A percentile compares a stretch with the other conserved stretches of the same genome.
Conservation (phyloP, 2,113 vertebrate species). For the Conger conger region DNA sequence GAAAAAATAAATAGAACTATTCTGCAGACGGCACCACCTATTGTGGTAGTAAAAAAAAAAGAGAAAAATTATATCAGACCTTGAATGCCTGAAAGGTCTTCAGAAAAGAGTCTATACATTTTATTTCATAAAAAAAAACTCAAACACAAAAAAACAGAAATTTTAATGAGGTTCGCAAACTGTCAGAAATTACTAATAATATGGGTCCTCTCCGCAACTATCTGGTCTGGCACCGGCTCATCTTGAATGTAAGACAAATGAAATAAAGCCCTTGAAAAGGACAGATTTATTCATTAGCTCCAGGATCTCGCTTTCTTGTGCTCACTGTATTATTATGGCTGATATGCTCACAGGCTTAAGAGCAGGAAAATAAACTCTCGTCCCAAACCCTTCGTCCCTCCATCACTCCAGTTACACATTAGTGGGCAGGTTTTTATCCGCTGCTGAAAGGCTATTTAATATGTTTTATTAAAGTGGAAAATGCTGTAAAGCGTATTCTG, state of each 20-base stretch:
- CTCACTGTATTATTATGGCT: background rate
- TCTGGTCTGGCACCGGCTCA: constrained; percentile 57
- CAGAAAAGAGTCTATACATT: constrained; percentile 1
- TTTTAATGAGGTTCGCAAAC: constrained; percentile 39
- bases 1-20: constrained; percentile 30
- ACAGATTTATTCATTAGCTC: constrained; percentile 16
- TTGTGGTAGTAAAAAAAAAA: constrained; percentile 26
- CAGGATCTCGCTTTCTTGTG: background rate
- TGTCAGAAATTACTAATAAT: constrained; percentile 38
- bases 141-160: too few relatives aligned
- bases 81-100: constrained; percentile 12
- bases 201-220: constrained; percentile 30
- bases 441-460: constrained; percentile 30
- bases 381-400: background rate
- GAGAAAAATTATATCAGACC: background rate
- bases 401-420: background rate
- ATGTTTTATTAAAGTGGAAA: constrained; percentile 41
- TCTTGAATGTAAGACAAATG: constrained; percentile 56
- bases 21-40: constrained; percentile 44
- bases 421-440: constrained; percentile 6
- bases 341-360: background rate
- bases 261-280: constrained; percentile 49
- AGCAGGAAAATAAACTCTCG: constrained; percentile 10
- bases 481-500: constrained; percentile 31
- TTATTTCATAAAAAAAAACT: constrained; percentile 34